Base-by-base conservation (phyloP, 23 tunicate genomes). In the Trididemnum nubilum region DNA sequence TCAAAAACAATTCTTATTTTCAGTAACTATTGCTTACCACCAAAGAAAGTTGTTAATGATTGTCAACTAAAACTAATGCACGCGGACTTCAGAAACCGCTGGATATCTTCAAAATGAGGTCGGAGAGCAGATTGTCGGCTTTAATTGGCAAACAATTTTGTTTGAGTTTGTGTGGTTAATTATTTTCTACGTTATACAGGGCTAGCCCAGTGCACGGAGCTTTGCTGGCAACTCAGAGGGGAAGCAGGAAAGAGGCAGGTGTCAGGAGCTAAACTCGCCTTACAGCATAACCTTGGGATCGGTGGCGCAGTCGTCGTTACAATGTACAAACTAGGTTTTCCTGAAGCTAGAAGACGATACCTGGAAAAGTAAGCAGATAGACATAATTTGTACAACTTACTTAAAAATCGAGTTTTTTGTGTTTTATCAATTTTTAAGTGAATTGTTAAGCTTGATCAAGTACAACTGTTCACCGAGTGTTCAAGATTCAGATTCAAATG, bases 191-290 rank as follows among this genome's bases (percentile, higher is more conserved):
- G 9, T 15, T 44, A 9, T 15, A 25, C 51, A 92, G 99, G 99
- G 5, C 71, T 96, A 12, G 99, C 99, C 5, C 99, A 96, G 39
- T 96, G 99, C 61, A 69, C 97, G 1, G 97, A 96, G 50, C 81
- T 96, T 9, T 90, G 93, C 61, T 96, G 99, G 97, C 99, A 96
- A 70, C 33, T 96, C 23, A 87, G 99, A 26, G 99, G 97, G 12
- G 97, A 96, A 69, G 99, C 99, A 51, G 97, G 84, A 34, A 96
- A 96, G 58, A 77, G 99, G 33, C 97, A 96, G 51, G 99, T 96
- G 23, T 54, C 74, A 15, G 90, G 89, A 0, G 94, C 90, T 1
- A 65, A 72, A 33, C 19, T 96, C 7, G 99, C 97, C 4, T 39
- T 96, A 81, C 99, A 96, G 36, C 99, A 96, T 71, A 91, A 91